These are phyloP conservation scores for Pocota personata DNA, from an alignment of 2,888 invertebrate species.

Conservation along the genomic window DNA sequence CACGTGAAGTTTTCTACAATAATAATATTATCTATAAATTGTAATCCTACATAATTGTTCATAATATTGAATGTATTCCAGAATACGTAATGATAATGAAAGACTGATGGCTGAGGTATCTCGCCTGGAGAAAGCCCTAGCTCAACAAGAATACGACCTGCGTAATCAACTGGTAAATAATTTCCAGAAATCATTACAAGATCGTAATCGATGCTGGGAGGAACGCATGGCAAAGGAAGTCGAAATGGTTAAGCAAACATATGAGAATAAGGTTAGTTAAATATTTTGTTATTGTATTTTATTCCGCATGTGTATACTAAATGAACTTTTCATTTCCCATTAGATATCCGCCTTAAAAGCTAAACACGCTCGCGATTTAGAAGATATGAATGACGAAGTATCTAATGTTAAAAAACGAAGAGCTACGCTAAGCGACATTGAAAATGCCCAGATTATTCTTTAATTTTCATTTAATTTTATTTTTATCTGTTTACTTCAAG, in stretches of 20 bases:
- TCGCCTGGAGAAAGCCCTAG: conserved; percentile 61
- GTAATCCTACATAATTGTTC: background rate
- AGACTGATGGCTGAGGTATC: conserved; percentile 50
- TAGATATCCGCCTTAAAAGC: conserved; percentile 58
- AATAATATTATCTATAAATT: no score
- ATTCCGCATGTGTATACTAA: background rate
- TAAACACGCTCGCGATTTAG: conserved; percentile 52
- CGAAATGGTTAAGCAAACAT: conserved; percentile 76
- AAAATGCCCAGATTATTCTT: conserved; percentile 8
- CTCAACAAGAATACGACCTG: conserved; percentile 77
- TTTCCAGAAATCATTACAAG: conserved; percentile 76
- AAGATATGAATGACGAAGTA: conserved; percentile 50
- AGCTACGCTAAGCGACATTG: conserved; percentile 41
- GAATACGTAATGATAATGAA: conserved; percentile 66
- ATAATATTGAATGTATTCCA: conserved; percentile 7
- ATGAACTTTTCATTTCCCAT: background rate
- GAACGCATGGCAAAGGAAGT: conserved; percentile 75
- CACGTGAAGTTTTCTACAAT: no score
- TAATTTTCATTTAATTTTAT: conserved; percentile 23
- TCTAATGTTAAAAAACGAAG: conserved; percentile 48
- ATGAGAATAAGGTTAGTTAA: conserved; percentile 77
- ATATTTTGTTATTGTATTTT: background rate
- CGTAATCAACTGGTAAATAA: conserved; percentile 79
- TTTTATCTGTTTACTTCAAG: background rate
- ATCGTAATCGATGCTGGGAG: conserved; percentile 75